Percentiles rank a stretch among this genome's conserved stretches.
These are phyloP conservation scores for Dasypogon diadema DNA, from an alignment of 2,888 invertebrate species.

Conservation along the genomic window DNA sequence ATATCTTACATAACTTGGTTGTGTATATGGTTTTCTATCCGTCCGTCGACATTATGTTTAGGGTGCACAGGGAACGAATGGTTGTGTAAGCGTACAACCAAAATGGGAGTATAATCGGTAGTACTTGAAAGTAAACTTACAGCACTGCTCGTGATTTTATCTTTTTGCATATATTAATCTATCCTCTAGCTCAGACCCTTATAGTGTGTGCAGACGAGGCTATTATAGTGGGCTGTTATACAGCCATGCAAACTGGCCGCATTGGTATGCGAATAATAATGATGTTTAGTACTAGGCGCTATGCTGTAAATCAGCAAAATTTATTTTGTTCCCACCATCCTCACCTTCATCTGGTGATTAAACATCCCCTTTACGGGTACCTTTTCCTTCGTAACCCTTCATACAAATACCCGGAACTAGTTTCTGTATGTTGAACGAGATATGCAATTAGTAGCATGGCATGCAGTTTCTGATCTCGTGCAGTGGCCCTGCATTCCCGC, in stretches of 20 bases:
- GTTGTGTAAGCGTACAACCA: slow-evolving; percentile 11
- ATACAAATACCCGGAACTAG: slow-evolving; percentile 45
- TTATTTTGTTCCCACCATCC: slow-evolving; percentile 50
- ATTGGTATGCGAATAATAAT: slow-evolving; percentile 55
- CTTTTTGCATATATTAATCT: slow-evolving; percentile 50
- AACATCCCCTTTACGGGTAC: not conserved
- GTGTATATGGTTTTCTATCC: not conserved
- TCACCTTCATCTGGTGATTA: not conserved
- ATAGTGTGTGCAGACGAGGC: not conserved
- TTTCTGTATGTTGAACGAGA: slow-evolving; percentile 38
- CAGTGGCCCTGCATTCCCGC: too few relatives aligned
- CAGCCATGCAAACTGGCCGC: slow-evolving; percentile 1
- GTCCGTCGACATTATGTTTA: slow-evolving; percentile 4
- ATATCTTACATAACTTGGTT: slow-evolving; percentile 2
- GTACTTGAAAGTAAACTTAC: slow-evolving; percentile 51
- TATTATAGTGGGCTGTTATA: not conserved
- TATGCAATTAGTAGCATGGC: slow-evolving; percentile 35
- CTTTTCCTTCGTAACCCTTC: not conserved
- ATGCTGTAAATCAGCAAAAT: slow-evolving; percentile 53
- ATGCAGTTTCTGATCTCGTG: too few relatives aligned
- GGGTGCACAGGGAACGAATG: not conserved
- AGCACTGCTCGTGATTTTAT: slow-evolving; percentile 52
- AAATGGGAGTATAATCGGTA: slow-evolving; percentile 31
- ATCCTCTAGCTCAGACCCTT: slow-evolving; percentile 22
- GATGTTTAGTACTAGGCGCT: slow-evolving; percentile 51